Base-by-base conservation (phyloP, 2,888 invertebrate genomes). In the Amiota communis region DNA sequence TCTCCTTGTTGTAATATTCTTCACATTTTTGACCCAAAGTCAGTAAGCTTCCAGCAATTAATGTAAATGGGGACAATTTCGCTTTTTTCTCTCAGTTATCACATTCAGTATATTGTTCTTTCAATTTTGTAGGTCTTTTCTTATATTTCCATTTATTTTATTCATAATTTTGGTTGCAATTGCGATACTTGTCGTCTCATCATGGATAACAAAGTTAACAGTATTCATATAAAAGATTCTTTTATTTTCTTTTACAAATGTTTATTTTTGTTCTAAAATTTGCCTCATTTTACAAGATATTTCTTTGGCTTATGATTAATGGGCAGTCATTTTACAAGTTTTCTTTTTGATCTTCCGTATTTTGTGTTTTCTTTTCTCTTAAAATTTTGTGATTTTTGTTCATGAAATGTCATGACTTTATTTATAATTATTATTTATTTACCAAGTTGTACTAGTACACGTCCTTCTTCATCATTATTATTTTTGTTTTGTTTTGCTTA, bases 41-140 rank as follows among this genome's bases (percentile, higher is more conserved):
- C 20, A 59, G 59, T 20, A 10, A 15, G 59, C 49, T 65, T 47
- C 15, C 65, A 48, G 65, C 17, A 49, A 65, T 65, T 65, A 65
- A 12, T 48, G 11, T 65, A 65, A 65, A 65, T 65, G 65, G 48
- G 48, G 48, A 48, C 48, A 36, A 9, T 65, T 65, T 48, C 20
- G 11, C 11, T 48, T 12, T 48, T 49, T 10, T 17, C 48, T n/a
- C 65, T 65, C 59, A 59, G 3, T 59, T 17, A 57, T 17, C 57
- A 51, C 57, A 51, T 51, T 51, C 51, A 23, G 23, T 23, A 23
- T 23, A 2, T 23, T 23, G 1, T 36, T 6, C 1, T 6, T 36
- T 36, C 36, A 36, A 6, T 36, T 36, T 36, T 6, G 6, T 3
- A 23, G 23, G 1, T 23, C 23, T 36, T 36, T 36, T 36, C 36